A percentile compares a stretch with the other conserved stretches of the same genome.
Evolutionary conservation across 2,113 vertebrate genomes (phyloP).

Genomic region (Romanogobio albipinnatus): DNA sequence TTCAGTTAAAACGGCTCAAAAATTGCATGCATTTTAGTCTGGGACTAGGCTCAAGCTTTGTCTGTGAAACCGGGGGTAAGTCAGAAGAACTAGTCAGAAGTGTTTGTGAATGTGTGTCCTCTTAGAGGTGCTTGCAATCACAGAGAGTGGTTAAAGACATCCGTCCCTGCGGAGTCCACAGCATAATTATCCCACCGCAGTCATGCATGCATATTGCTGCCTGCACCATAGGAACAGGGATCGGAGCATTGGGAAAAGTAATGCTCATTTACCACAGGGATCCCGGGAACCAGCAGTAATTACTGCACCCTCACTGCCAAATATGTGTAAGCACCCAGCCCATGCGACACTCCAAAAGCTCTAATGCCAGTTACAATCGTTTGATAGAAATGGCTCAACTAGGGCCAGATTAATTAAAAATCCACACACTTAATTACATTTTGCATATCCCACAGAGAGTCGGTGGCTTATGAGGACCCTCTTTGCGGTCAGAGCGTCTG

Average conservation of each 20-base stretch:
- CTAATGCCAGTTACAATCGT: constrained; percentile 63
- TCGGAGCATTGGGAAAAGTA: constrained; percentile 30
- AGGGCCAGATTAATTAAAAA: constrained; percentile 71
- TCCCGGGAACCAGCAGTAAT: constrained; percentile 44
- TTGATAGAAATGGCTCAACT: constrained; percentile 58
- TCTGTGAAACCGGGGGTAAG: neutral
- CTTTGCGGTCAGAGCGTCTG: constrained; percentile 51
- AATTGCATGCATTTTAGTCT: no score
- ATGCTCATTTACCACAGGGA: constrained; percentile 45
- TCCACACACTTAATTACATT: constrained; percentile 72
- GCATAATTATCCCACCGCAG: constrained; percentile 56
- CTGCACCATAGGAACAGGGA: constrained; percentile 26
- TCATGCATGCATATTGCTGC: constrained; percentile 47
- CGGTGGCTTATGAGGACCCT: constrained; percentile 64
- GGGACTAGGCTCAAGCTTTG: no score
- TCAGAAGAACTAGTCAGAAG: neutral
- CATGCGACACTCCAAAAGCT: constrained; percentile 43
- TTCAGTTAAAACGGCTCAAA: no score
- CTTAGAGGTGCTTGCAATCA: constrained; percentile 38
- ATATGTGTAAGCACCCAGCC: constrained; percentile 14
- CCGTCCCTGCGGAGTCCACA: constrained; percentile 9
- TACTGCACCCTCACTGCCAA: constrained; percentile 32
- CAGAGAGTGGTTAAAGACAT: constrained; percentile 17
- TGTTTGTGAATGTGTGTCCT: constrained; percentile 16
- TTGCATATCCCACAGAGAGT: constrained; percentile 62